Conservation (phyloP, 2,113 vertebrate genomes). For the Turdus rufiventris region DNA sequence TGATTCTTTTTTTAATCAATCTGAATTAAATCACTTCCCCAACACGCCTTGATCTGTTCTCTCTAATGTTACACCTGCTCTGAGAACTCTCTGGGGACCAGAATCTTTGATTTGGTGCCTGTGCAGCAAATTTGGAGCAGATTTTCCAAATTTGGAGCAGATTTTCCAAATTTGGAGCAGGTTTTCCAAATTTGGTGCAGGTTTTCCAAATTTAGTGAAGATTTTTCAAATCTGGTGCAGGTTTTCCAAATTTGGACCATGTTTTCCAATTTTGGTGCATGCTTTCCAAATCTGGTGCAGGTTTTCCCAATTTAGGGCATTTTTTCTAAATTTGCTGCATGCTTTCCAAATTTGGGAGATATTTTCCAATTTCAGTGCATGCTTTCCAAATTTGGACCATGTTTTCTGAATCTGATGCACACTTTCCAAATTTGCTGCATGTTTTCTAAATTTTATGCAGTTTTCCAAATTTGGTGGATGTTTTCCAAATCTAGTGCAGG, state of each 20-base stretch:
- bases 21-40: background rate
- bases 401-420: accelerated
- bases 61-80: accelerated
- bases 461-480: accelerated
- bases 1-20: accelerated
- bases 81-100: background rate
- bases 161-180: accelerated
- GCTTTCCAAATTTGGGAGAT: accelerated
- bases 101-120: background rate
- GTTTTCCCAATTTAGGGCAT: accelerated
- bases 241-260: accelerated
- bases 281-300: accelerated
- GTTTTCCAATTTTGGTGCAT: accelerated
- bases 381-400: accelerated
- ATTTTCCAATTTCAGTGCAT: accelerated
- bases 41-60: background rate
- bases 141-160: accelerated
- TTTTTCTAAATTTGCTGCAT: accelerated
- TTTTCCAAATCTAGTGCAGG: accelerated
- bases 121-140: accelerated
- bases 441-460: no score
- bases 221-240: accelerated
- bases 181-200: accelerated
- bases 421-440: accelerated
- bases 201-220: accelerated